A percentile compares a stretch with the other conserved stretches of the same genome.
Conservation (phyloP, 2,113 vertebrate species). For the Larimichthys crocea region DNA sequence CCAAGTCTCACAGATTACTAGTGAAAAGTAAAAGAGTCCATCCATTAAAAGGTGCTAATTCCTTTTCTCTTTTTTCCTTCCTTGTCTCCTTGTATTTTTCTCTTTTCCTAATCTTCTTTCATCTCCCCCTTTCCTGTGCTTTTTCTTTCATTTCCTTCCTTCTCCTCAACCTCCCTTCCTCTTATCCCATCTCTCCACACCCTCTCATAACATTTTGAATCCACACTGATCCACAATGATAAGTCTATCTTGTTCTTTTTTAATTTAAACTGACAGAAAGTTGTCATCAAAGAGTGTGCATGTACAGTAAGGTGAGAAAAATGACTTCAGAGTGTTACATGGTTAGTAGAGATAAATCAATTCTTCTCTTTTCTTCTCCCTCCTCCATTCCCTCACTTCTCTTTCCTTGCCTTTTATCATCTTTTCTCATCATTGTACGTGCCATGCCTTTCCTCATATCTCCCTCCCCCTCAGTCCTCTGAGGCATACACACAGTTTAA, state of each 20-base stretch:
- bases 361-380: background rate
- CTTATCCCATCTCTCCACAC: background rate
- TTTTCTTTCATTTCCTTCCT: conserved; percentile 10
- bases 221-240: background rate
- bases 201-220: conserved; percentile 1
- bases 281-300: background rate
- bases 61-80: background rate
- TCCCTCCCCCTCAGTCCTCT: conserved; percentile 23
- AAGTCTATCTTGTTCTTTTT: background rate
- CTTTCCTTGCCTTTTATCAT: conserved; percentile 13
- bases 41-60: background rate
- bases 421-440: conserved; percentile 24
- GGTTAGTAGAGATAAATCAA: background rate
- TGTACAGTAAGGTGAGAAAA: conserved; percentile 1
- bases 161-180: background rate
- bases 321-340: background rate
- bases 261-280: conserved; percentile 1
- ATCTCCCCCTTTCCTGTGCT: background rate
- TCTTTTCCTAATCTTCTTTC: conserved; percentile 1
- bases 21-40: background rate
- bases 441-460: conserved; percentile 7
- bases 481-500: conserved; percentile 54
- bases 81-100: background rate
- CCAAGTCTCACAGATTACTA: background rate
- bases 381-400: background rate